Conservation (phyloP, 2,797 vertebrate species). For the Staurois parvus region DNA sequence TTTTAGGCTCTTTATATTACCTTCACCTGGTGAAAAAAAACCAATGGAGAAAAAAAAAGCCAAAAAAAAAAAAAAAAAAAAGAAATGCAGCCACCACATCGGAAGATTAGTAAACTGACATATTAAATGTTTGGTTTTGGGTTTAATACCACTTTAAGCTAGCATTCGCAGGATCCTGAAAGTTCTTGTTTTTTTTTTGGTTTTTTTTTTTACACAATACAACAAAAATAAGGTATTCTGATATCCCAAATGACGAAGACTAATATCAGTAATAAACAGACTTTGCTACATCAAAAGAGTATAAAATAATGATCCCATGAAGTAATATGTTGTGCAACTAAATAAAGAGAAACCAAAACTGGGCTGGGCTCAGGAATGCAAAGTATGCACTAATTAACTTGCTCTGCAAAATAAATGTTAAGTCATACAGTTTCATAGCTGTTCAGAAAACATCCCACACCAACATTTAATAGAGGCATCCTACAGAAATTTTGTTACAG, state of each 20-base stretch:
- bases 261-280: background rate
- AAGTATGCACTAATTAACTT: conserved; percentile 38
- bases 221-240: too few species aligned
- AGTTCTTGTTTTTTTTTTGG: too few species aligned
- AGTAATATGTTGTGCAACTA: background rate
- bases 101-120: too few species aligned
- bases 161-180: too few species aligned
- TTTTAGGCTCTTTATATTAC: too few species aligned
- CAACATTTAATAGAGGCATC: background rate
- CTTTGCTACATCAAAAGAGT: background rate
- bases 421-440: background rate
- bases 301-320: background rate
- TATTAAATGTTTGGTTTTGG: too few species aligned
- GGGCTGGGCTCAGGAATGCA: conserved; percentile 57
- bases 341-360: conserved; percentile 60
- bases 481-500: background rate
- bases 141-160: too few species aligned
- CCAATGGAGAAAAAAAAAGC: too few species aligned
- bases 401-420: background rate
- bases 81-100: too few species aligned
- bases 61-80: too few species aligned
- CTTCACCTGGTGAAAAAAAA: too few species aligned
- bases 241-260: background rate
- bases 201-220: too few species aligned
- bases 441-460: background rate